Base-by-base conservation (phyloP, 2,888 invertebrate genomes). In the Ligdia adustata region DNA sequence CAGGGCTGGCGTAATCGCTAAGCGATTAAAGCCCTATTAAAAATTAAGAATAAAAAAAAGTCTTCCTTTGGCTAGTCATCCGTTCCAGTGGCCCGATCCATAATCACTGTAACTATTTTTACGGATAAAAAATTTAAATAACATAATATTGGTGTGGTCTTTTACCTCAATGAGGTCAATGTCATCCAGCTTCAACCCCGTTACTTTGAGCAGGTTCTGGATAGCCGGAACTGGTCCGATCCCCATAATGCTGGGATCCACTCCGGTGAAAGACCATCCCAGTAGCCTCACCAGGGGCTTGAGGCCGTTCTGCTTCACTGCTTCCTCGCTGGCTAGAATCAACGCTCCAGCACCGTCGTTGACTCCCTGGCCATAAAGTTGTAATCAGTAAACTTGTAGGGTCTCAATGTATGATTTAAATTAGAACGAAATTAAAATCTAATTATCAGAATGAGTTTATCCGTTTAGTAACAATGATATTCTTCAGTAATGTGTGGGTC, bases 161-260 rank as follows among this genome's bases (percentile, higher is more conserved):
- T n/a, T 51, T 55, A 97, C 97, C 92, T 98, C 98, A 72, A 99
- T 88, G 44, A 99, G 88, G 77, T 98, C 99, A 57, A 99, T 94
- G 66, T 99, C 96, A 51, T 95, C 91, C 20, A 99, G 78, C 41
- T 92, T 93, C 64, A 96, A 91, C 35, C 95, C 95, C 3, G 96
- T 91, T 13, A 92, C 91, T 69, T 94, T 93, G 4, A 98, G 91
- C 16, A 98, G 91, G 69, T 94, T 95, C 64, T 93, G 92, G 40
- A 99, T 98, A n/a, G 99, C 98, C 0, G 97, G 95, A 4, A 96
- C 98, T 1, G 99, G 99, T 1, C 98, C 98, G 69, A 98, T 96
- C 41, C 98, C 99, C 99, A 99, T 99, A 60, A 99, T 95, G 63
- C 94, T 94, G 1, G 99, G 99, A 58, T 98, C 98, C 29, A 98